Conservation (phyloP, 2,888 invertebrate genomes). For the Agonopterix subpropinquella region DNA sequence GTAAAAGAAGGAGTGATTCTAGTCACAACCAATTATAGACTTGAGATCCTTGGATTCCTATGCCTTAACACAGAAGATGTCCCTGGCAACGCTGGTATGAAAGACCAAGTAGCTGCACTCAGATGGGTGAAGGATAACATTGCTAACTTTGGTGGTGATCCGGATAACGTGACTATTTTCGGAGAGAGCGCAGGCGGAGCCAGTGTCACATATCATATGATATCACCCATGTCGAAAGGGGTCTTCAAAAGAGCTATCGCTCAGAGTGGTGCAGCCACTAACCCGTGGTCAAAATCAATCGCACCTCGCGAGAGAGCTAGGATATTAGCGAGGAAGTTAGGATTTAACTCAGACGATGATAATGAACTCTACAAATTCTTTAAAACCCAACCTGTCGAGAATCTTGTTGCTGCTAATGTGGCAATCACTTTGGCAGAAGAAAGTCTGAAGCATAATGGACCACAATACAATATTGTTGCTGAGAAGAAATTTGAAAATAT, state of each 20-base stretch:
- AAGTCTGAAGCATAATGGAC: neutral
- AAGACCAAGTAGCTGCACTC: conserved; percentile 10
- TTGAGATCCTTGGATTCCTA: conserved; percentile 15
- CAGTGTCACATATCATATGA: conserved; percentile 7
- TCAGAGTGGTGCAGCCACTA: conserved; percentile 12
- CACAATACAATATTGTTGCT: too few species aligned
- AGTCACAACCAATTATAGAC: conserved; percentile 17
- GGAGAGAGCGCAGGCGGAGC: conserved; percentile 16
- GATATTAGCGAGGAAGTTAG: conserved; percentile 6
- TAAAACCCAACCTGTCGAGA: neutral
- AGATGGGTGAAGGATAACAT: too few species aligned
- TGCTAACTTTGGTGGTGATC: neutral
- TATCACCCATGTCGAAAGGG: conserved; percentile 6
- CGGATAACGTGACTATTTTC: conserved; percentile 12
- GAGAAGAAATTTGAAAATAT: too few species aligned
- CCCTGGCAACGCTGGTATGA: conserved; percentile 17
- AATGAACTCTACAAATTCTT: conserved; percentile 9
- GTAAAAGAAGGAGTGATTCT: conserved; percentile 13
- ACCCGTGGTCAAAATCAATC: neutral
- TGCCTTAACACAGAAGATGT: conserved; percentile 16
- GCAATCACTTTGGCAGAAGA: neutral
- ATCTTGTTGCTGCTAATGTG: too few species aligned
- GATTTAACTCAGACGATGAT: conserved; percentile 3
- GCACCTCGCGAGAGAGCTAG: conserved; percentile 11
- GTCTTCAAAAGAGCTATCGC: conserved; percentile 15